These are phyloP conservation scores for Pontoporia blainvillei DNA, from an alignment of 2,113 vertebrate genomes.

Conservation along the genomic window DNA sequence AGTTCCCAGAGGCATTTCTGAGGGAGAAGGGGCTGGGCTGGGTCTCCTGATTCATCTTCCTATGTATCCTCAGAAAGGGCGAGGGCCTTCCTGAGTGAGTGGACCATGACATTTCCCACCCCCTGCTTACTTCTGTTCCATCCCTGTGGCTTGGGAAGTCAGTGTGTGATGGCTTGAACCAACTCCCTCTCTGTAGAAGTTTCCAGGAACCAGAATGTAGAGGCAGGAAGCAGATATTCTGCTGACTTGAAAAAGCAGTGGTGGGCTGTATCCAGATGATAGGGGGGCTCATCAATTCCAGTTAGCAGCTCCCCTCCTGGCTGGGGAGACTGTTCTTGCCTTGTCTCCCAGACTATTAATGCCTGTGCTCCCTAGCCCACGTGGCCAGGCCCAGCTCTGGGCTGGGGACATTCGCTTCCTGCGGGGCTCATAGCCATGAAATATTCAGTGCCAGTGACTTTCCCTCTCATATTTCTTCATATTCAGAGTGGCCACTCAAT, in stretches of 20 bases:
- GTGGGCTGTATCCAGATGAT: neutral
- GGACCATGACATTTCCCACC: neutral
- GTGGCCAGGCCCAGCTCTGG: slow-evolving; percentile 34
- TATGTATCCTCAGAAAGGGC: neutral
- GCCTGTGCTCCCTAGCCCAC: neutral
- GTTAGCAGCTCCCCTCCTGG: slow-evolving; percentile 27
- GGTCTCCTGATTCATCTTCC: neutral
- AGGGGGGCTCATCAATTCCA: slow-evolving; percentile 46
- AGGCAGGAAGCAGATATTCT: slow-evolving; percentile 48
- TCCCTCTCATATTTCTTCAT: slow-evolving; percentile 81
- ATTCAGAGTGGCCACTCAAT: slow-evolving; percentile 81
- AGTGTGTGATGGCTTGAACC: neutral
- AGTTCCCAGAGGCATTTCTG: neutral
- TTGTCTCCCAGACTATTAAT: neutral
- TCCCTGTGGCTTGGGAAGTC: neutral
- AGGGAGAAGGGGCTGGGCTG: neutral
- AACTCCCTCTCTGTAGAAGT: neutral
- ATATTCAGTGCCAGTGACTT: slow-evolving; percentile 80
- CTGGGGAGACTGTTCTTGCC: neutral
- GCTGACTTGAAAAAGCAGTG: slow-evolving; percentile 32
- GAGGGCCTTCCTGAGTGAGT: neutral
- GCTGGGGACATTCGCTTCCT: slow-evolving; percentile 58
- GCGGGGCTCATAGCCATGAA: slow-evolving; percentile 73
- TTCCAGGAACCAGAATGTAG: slow-evolving; percentile 18
- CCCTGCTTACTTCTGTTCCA: neutral